These are phyloP conservation scores for Hyperopisus bebe DNA, from an alignment of 2,113 vertebrate species.

Conservation along the genomic window DNA sequence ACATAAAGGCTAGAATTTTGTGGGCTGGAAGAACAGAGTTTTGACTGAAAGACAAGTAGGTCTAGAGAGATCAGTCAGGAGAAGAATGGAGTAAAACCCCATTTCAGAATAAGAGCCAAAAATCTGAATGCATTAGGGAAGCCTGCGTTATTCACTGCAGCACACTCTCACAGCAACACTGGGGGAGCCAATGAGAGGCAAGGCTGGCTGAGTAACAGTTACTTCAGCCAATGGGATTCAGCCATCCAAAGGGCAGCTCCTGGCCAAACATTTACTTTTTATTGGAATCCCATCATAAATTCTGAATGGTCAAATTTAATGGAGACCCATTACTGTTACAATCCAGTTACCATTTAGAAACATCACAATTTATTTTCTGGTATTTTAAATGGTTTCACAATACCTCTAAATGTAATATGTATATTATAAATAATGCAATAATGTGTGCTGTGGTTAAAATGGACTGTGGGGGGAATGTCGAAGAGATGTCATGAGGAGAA, in stretches of 20 bases:
- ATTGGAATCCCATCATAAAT: not conserved
- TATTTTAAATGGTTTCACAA: not conserved
- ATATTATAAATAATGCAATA: not conserved
- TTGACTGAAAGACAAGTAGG: not conserved
- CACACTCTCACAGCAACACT: not conserved
- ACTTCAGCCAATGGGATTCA: not conserved
- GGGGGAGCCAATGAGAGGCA: not conserved
- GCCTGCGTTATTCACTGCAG: not conserved
- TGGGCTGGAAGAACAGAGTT: not conserved
- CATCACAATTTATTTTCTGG: not conserved
- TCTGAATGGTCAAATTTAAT: not conserved
- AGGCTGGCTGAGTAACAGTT: not conserved
- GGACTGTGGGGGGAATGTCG: not conserved
- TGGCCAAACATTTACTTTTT: not conserved
- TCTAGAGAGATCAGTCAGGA: not conserved
- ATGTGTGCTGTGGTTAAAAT: not conserved
- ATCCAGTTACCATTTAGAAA: not conserved
- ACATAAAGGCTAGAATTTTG: not conserved
- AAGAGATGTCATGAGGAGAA: not conserved
- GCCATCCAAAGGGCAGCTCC: not conserved
- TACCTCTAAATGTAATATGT: constrained; percentile 1
- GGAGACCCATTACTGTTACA: not conserved
- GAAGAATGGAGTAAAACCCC: not conserved
- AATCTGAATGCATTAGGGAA: not conserved
- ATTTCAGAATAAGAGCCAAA: not conserved